Evolutionary conservation across 2,113 vertebrate species (phyloP).

Genomic region (Anhinga anhinga): DNA sequence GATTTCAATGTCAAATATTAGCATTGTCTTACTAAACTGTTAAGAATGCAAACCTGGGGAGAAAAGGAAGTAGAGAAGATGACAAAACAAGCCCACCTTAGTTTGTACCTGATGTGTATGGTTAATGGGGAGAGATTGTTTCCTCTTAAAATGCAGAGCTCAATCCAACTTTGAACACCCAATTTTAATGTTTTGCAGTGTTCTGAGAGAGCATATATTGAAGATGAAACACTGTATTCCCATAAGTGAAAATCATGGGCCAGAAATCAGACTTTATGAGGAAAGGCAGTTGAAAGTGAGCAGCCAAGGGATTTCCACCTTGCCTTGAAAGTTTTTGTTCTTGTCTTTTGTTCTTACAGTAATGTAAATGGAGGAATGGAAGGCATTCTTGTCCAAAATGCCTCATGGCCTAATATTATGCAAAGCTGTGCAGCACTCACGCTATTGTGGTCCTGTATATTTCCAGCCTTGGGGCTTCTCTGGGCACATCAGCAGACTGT

Average conservation of each 20-base stretch:
- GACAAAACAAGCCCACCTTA: neutral
- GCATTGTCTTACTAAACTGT: neutral
- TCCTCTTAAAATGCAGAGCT: neutral
- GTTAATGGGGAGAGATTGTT: neutral
- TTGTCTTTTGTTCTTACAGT: neutral
- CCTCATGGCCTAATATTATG: neutral
- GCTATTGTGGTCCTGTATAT: neutral
- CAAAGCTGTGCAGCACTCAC: neutral
- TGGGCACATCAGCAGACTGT: neutral
- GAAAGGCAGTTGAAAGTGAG: neutral
- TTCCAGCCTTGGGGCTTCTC: neutral
- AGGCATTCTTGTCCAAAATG: neutral
- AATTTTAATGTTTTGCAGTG: neutral
- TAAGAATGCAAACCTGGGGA: neutral
- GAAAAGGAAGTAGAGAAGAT: neutral
- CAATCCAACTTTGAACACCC: neutral
- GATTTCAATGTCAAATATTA: neutral
- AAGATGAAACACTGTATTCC: neutral
- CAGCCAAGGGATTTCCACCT: neutral
- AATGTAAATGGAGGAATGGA: neutral
- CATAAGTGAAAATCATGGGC: neutral
- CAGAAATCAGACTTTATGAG: neutral
- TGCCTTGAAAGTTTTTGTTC: neutral
- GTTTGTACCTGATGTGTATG: accelerated
- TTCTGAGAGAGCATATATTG: neutral